Evolutionary conservation across 2,888 invertebrate genomes (phyloP).

Genomic region (Willowsia nigromaculata): DNA sequence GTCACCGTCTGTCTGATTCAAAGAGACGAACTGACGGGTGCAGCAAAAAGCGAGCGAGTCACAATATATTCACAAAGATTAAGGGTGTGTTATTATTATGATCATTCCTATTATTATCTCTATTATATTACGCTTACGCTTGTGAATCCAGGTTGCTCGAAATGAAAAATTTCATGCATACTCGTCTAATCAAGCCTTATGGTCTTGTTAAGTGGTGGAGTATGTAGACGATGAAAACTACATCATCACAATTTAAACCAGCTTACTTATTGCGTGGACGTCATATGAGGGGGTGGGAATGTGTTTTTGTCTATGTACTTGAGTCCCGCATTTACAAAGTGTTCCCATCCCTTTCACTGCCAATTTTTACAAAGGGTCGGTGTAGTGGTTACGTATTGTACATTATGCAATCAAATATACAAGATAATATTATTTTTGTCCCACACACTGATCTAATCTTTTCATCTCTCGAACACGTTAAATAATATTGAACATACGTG

Average conservation of each 20-base stretch:
- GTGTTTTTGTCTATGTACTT: too few relatives aligned
- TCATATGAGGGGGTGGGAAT: background rate
- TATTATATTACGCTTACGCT: slow-evolving; percentile 29
- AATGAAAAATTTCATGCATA: slow-evolving; percentile 48
- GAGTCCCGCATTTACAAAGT: too few relatives aligned
- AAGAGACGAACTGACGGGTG: slow-evolving; percentile 30
- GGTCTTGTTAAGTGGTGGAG: slow-evolving; percentile 18
- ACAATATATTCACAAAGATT: background rate
- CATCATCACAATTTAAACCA: background rate
- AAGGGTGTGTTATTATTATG: slow-evolving; percentile 59
- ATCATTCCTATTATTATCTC: slow-evolving; percentile 57
- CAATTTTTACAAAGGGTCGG: too few relatives aligned
- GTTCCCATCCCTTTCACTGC: too few relatives aligned
- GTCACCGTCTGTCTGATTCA: background rate
- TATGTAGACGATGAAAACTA: background rate
- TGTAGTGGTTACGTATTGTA: too few relatives aligned
- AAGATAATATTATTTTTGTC: too few relatives aligned
- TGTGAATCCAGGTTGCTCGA: slow-evolving; percentile 41
- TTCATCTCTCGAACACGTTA: too few relatives aligned
- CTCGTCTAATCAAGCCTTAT: slow-evolving; percentile 24
- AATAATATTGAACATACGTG: too few relatives aligned
- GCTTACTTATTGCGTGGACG: too few relatives aligned
- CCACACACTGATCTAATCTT: too few relatives aligned
- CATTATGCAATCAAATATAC: too few relatives aligned
- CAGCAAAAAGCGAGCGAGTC: slow-evolving; percentile 7